Base-by-base conservation (phyloP, 2,888 invertebrate species). In the Drosophila emarginata region DNA sequence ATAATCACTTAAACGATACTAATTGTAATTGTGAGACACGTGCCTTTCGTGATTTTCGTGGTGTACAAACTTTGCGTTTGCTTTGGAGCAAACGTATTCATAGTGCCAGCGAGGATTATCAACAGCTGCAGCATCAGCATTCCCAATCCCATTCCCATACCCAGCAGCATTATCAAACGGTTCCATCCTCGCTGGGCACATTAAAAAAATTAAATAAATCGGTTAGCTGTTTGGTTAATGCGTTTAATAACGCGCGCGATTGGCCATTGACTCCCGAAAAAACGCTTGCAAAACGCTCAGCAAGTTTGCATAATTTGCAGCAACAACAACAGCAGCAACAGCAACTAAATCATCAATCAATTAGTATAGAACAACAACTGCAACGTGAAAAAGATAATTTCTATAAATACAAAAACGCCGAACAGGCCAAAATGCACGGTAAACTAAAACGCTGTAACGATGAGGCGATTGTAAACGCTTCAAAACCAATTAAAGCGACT, bases 381-480 rank as follows among this genome's bases (percentile, higher is more conserved):
- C 89, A 87, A 54, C 83, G 79, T 4, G 83, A 89, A 62, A 90
- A 88, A 70, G 92, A 92, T 72, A 92, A 92, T 67, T 92, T 92
- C 72, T 91, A 92, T 69, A 92, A 92, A 74, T 91, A 91, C 76
- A 92, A 92, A 87, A 91, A 90, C 66, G 92, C 92, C 52, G 90
- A 90, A 14, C 90, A 90, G 69, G 77, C 87, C 36, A 85, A 77
- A 67, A 81, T 84, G 71, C 79, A 74, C 61, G 78, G 74, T 28
- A 78, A 81, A 26, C 50, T 82, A 45, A 74, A 76, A 28, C 78
- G 78, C 59, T 39, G 74, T 56, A 82, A 70, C 61, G 80, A 76
- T 36, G 68, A 68, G 18, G 61, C 45, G 15, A 37, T 67, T 2
- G 70, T 37, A n/a, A 61, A 32, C n/a, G 5, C 52, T 1, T 32